These are phyloP conservation scores for Diplodus sargus DNA, from an alignment of 2,797 vertebrate species.

Conservation along the genomic window DNA sequence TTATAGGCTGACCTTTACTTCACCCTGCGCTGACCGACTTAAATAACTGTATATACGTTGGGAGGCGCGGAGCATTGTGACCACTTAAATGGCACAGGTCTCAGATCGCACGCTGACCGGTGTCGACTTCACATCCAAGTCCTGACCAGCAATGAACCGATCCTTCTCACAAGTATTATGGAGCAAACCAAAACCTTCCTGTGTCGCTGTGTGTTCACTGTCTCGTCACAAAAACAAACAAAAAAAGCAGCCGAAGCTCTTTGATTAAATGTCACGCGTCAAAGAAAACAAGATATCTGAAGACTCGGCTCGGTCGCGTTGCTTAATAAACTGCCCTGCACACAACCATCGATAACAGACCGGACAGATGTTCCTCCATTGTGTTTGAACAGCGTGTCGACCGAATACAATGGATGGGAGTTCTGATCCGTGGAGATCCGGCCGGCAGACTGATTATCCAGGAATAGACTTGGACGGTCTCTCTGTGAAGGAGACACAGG, in stretches of 20 bases:
- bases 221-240: background rate
- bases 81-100: no score
- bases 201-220: background rate
- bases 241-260: background rate
- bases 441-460: constrained; percentile 13
- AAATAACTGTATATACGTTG: constrained; percentile 20
- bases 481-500: constrained; percentile 1
- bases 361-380: constrained; percentile 11
- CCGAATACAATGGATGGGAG: constrained; percentile 18
- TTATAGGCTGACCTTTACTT: constrained; percentile 62
- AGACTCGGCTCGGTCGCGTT: background rate
- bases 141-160: background rate
- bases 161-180: no score
- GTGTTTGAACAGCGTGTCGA: constrained; percentile 20
- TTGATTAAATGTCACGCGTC: background rate
- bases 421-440: constrained; percentile 11
- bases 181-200: background rate
- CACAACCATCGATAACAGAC: background rate
- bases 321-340: background rate
- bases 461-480: constrained; percentile 20
- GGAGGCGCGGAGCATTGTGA: background rate
- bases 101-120: background rate
- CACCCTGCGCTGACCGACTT: constrained; percentile 10
- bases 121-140: background rate
- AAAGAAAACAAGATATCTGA: background rate